Base-by-base conservation (phyloP, 1,140 invertebrate species). In the Eciton burchellii region DNA sequence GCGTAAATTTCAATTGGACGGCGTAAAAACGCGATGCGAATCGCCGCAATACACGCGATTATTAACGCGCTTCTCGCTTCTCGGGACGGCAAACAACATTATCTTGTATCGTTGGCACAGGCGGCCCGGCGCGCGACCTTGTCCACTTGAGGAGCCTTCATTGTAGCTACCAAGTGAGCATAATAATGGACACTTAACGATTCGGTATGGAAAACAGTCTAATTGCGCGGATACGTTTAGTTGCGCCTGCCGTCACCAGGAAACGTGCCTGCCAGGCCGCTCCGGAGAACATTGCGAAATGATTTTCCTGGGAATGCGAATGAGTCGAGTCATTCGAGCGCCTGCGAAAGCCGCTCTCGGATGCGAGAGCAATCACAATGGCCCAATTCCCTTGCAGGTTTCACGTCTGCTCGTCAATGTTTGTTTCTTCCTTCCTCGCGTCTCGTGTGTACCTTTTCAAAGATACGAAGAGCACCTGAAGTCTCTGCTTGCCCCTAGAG, bases 201-300 rank as follows among this genome's bases (percentile, higher is more conserved):
- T 66, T 71, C 41, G 63, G 43, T 54, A 77, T 82, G 76, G 87
- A 77, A 84, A 85, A 86, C 82, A 88, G 57, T 57, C 77, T 90
- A 90, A 90, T 90, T 88, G 86, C 82, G 45, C 68, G 88, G 82
- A 89, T 86, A 83, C 74, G 71, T 88, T 89, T 86, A 88, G 81
- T 82, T 85, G 84, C 83, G 86, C 74, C 45, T 85, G 63, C 43
- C 57, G 66, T 62, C 49, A 60, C 16, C 54, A 77, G 83, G 63
- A 71, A 73, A 86, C 65, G 45, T 47, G 12, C 29, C 24, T 56
- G 45, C 12, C 24, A 26, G 43, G 47, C 79, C 82, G 81, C 66
- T 73, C 56, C 56, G 5, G 49, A 11, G 11, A 73, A 84, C 65
- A 11, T 73, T 73, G 54, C 76, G 63, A 81, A 84, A 84, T 84